Percentiles rank a stretch among this genome's conserved stretches.
Evolutionary conservation across 2,888 invertebrate species (phyloP).

Genomic region (Drosophila limbata): DNA sequence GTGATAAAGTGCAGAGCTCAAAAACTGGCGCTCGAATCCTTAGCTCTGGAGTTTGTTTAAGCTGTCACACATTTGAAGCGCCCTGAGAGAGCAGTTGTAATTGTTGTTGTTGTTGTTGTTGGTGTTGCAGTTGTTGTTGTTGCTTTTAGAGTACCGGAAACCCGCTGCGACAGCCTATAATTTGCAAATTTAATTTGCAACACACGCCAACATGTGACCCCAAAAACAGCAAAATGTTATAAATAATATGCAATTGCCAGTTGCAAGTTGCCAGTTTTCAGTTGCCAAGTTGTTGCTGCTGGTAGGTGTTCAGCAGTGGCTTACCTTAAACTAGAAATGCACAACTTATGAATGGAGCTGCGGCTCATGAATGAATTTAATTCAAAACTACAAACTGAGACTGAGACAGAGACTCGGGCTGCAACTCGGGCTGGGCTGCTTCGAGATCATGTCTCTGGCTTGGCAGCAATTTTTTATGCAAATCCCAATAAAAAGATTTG

Average conservation of each 20-base stretch:
- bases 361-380: slow-evolving; percentile 72
- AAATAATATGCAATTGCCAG: slow-evolving; percentile 71
- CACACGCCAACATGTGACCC: slow-evolving; percentile 82
- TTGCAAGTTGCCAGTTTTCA: slow-evolving; percentile 35
- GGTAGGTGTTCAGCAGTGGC: slow-evolving; percentile 72
- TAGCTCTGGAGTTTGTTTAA: slow-evolving; percentile 60
- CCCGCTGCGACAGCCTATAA: slow-evolving; percentile 79
- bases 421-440: slow-evolving; percentile 18
- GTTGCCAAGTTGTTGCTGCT: slow-evolving; percentile 28
- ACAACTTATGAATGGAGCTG: slow-evolving; percentile 63
- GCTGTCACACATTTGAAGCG: slow-evolving; percentile 67
- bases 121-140: slow-evolving; percentile 23
- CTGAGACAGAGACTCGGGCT: slow-evolving; percentile 16
- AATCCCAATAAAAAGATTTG: slow-evolving; percentile 65
- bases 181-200: slow-evolving; percentile 82
- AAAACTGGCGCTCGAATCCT: slow-evolving; percentile 43
- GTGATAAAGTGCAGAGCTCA: slow-evolving; percentile 70
- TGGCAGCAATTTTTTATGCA: slow-evolving; percentile 74
- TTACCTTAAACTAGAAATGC: slow-evolving; percentile 82
- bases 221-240: slow-evolving; percentile 74
- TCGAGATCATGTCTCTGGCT: slow-evolving; percentile 42
- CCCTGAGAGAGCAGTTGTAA: slow-evolving; percentile 29
- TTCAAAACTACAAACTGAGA: slow-evolving; percentile 16
- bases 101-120: neutral
- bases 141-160: slow-evolving; percentile 66